phyloP scores from a whole-genome alignment of 2,113 vertebrate genomes.

The Gymnogyps californianus region DNA sequence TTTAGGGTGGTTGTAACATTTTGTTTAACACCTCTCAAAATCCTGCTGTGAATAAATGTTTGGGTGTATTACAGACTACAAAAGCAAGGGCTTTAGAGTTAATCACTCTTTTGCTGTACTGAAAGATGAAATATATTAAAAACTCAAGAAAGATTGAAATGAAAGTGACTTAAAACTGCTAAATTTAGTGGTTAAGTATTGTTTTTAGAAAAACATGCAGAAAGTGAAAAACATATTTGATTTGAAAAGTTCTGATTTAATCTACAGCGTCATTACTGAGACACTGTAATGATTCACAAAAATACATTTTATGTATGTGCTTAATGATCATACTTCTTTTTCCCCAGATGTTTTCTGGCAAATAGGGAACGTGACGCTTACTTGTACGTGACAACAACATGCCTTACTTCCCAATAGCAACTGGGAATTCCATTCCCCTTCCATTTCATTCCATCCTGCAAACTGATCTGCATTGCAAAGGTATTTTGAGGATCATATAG shows the following conservation, averaged over 20 bases:
- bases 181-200: not conserved
- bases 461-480: not conserved
- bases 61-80: not conserved
- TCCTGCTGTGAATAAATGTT: not conserved
- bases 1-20: not conserved
- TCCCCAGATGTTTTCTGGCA: not conserved
- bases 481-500: not conserved
- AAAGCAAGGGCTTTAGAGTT: not conserved
- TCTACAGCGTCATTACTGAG: not conserved
- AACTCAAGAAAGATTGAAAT: not conserved
- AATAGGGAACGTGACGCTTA: rapidly evolving
- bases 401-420: not conserved
- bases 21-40: not conserved
- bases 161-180: not conserved
- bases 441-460: not conserved
- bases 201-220: not conserved
- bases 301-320: not conserved
- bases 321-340: rapidly evolving
- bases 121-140: not conserved
- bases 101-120: not conserved
- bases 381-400: not conserved
- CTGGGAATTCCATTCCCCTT: not conserved
- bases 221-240: not conserved
- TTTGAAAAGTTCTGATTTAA: not conserved
- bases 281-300: not conserved